Conservation (phyloP, 2,113 vertebrate species). For the Entosphenus tridentatus region DNA sequence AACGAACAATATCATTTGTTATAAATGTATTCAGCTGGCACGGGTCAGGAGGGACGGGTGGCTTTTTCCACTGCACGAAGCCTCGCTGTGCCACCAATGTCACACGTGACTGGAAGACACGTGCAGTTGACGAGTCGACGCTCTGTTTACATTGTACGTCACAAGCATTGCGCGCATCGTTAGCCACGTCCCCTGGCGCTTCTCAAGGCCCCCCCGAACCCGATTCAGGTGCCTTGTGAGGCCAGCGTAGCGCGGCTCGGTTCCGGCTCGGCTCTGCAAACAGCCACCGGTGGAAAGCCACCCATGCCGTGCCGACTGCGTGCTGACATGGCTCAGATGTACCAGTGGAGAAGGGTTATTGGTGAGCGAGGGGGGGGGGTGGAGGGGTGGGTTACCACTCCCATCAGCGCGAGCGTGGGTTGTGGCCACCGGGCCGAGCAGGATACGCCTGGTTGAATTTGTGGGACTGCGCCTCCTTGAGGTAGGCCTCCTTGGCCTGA, state of each 20-base stretch:
- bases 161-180: no score
- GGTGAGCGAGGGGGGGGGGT: not conserved
- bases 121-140: no score
- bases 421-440: constrained; percentile 15
- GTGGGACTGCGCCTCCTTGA: constrained; percentile 71
- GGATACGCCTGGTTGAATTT: constrained; percentile 92
- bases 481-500: constrained; percentile 80
- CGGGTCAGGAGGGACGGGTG: not conserved
- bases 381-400: not conserved
- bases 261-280: no score
- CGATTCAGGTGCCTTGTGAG: no score
- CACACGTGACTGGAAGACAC: not conserved
- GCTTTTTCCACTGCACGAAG: not conserved
- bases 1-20: not conserved
- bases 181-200: no score
- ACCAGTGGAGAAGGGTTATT: no score
- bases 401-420: not conserved
- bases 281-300: no score
- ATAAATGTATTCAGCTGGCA: not conserved
- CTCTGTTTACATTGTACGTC: no score
- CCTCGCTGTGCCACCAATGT: not conserved
- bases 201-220: no score
- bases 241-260: no score
- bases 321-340: no score
- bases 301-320: no score